Base-by-base conservation (phyloP, 2,888 invertebrate species). In the Alitta virens region DNA sequence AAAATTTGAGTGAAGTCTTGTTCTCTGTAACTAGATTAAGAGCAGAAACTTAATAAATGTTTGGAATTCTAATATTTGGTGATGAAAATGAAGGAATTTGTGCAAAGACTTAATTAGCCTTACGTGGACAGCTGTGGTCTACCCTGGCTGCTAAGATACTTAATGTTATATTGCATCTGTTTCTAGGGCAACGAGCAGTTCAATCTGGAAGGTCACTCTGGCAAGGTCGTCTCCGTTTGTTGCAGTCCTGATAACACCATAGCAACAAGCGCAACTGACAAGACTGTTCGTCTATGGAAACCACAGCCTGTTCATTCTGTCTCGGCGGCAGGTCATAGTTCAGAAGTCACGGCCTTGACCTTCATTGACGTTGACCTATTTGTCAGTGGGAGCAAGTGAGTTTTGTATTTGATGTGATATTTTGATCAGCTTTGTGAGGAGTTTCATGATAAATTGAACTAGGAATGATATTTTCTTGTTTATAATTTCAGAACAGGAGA, bases 201-300 rank as follows among this genome's bases (percentile, higher is more conserved):
- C n/a, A 72, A 69, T 65, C 63, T 78, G 60, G 73, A 72, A 16
- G 80, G 78, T 21, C 79, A 81, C 66, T 73, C 75, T 25, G 76
- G 77, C 63, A 68, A 72, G 49, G 78, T 81, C 7, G 59, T 77
- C 12, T 68, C 76, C 1, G 72, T 80, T 56, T 74, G 72, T 2
- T 64, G 71, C 7, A 70, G 72, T 54, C 67, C 62, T 23, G 63
- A 71, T 46, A 75, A 75, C 42, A 67, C 68, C 25, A 62, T 80
- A 46, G 72, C 72, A 61, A 73, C 75, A n/a, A 71, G 72, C 46
- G 73, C 76, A 24, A 67, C 72, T 51, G 81, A 81, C 64, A 65
- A 67, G 27, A 72, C 74, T 12, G 65, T 80, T 58, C 71, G 73
- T 46, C 60, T 79, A 50, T 80, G 80, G 80, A 63, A 71, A 33